These are phyloP conservation scores for Leucoraja erinaceus DNA, from an alignment of 2,113 vertebrate species.

Conservation along the genomic window DNA sequence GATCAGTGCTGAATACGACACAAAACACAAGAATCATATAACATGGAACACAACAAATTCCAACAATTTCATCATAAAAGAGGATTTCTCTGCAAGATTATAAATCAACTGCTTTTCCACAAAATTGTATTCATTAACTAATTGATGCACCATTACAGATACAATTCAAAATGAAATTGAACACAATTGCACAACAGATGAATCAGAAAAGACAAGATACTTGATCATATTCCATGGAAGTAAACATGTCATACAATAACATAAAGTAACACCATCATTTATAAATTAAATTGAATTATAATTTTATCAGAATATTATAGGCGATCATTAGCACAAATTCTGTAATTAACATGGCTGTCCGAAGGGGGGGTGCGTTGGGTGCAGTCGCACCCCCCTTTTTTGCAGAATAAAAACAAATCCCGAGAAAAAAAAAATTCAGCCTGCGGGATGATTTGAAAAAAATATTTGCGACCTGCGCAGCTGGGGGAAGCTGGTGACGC, in stretches of 20 bases:
- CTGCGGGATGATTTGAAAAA: too few species aligned
- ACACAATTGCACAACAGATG: not conserved
- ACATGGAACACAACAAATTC: not conserved
- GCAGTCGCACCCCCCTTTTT: too few species aligned
- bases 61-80: not conserved
- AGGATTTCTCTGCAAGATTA: not conserved
- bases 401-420: too few species aligned
- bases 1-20: too few species aligned
- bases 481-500: too few species aligned
- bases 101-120: not conserved
- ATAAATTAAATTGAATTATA: not conserved
- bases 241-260: not conserved
- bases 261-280: not conserved
- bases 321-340: not conserved
- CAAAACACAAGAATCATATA: too few species aligned
- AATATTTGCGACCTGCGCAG: too few species aligned
- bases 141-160: not conserved
- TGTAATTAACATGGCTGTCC: too few species aligned
- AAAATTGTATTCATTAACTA: not conserved
- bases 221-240: not conserved
- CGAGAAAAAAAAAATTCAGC: too few species aligned
- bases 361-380: too few species aligned
- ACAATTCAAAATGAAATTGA: not conserved
- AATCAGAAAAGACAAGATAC: not conserved
- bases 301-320: not conserved